Evolutionary conservation across 2,888 invertebrate genomes (phyloP).

Genomic region (Petrolisthes cinctipes): DNA sequence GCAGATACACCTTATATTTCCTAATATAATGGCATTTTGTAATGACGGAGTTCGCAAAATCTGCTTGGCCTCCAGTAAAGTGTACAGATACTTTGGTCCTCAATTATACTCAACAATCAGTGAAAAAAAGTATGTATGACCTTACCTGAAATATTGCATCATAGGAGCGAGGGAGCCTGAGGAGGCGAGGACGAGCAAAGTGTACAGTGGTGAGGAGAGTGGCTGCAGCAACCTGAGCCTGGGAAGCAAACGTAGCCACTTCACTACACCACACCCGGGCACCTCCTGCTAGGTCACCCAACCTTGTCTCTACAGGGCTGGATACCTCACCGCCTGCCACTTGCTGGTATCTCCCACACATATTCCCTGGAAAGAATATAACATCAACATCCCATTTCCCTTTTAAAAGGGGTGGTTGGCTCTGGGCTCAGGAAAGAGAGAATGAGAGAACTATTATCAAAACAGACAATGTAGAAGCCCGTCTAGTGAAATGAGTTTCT

Average conservation of each 20-base stretch:
- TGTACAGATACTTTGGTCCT: background rate
- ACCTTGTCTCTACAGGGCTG: constrained; percentile 52
- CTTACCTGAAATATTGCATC: constrained; percentile 87
- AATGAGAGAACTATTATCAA: too few relatives aligned
- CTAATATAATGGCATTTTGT: background rate
- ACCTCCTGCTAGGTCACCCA: constrained; percentile 52
- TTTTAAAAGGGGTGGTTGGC: too few relatives aligned
- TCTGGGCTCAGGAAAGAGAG: too few relatives aligned
- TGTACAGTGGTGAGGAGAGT: constrained; percentile 53
- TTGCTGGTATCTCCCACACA: constrained; percentile 40
- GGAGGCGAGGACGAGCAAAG: constrained; percentile 86
- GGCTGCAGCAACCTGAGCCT: constrained; percentile 48
- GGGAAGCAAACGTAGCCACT: constrained; percentile 53
- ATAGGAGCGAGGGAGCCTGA: constrained; percentile 89
- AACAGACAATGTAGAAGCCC: too few relatives aligned
- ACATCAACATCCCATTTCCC: too few relatives aligned
- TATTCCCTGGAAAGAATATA: constrained; percentile 27
- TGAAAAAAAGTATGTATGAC: background rate
- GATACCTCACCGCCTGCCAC: constrained; percentile 41
- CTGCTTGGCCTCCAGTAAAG: too few relatives aligned
- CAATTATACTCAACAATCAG: background rate
- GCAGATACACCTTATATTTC: background rate
- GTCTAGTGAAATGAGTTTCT: too few relatives aligned
- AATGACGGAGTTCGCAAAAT: too few relatives aligned
- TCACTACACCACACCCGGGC: constrained; percentile 61